Evolutionary conservation across 2,797 vertebrate genomes (phyloP).

Genomic region (Poeciliopsis gracilis): DNA sequence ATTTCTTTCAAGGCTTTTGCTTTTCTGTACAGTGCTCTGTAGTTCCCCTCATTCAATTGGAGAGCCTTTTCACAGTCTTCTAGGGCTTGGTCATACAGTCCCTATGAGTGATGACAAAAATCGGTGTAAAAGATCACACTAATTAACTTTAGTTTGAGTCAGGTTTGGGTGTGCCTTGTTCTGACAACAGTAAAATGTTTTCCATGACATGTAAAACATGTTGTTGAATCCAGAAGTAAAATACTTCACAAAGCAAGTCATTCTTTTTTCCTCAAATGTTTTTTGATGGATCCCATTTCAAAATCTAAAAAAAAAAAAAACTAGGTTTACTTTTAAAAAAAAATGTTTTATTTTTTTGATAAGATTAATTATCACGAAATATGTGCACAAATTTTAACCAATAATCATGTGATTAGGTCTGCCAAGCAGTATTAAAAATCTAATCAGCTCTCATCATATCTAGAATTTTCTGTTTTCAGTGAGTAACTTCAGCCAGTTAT

Average conservation of each 20-base stretch:
- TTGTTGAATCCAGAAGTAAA: not conserved
- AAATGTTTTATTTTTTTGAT: not conserved
- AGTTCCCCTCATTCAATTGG: conserved; percentile 88
- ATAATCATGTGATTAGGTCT: not conserved
- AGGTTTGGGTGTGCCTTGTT: conserved; percentile 16
- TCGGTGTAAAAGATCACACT: not conserved
- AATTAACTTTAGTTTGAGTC: conserved; percentile 5
- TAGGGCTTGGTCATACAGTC: conserved; percentile 88
- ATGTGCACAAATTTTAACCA: not conserved
- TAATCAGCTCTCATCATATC: not conserved
- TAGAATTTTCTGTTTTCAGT: too few relatives aligned
- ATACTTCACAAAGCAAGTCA: conserved; percentile 10
- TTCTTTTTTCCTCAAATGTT: not conserved
- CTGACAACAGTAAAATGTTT: conserved; percentile 12
- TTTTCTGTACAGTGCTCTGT: conserved; percentile 92
- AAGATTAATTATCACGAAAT: not conserved
- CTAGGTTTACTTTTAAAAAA: not conserved
- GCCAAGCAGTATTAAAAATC: not conserved
- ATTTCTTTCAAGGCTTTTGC: conserved; percentile 90
- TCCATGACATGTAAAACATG: conserved; percentile 8
- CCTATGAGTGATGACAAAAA: conserved; percentile 70
- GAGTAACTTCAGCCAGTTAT: not conserved
- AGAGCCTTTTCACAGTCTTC: conserved; percentile 92
- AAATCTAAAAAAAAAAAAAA: not conserved
- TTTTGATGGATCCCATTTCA: not conserved